Conservation (phyloP, 2,113 vertebrate genomes). For the Cheilinus undulatus region DNA sequence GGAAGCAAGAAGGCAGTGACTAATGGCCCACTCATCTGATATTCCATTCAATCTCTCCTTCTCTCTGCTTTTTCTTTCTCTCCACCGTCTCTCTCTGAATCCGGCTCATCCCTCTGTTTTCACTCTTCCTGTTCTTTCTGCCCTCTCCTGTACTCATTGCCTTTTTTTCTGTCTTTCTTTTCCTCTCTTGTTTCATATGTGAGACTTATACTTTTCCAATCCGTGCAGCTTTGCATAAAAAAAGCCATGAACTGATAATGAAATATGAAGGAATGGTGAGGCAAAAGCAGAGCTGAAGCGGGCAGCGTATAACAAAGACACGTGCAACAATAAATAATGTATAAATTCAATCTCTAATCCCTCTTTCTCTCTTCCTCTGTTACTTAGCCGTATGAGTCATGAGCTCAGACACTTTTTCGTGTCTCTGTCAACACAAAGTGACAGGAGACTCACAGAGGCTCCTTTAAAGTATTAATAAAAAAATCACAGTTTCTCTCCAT, state of each 20-base stretch:
- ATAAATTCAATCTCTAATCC: slow-evolving; percentile 47
- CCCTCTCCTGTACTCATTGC: slow-evolving; percentile 16
- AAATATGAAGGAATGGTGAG: slow-evolving; percentile 15
- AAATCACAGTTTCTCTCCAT: slow-evolving; percentile 34
- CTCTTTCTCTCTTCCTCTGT: slow-evolving; percentile 3
- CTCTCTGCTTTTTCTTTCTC: slow-evolving; percentile 1
- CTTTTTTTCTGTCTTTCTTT: slow-evolving; percentile 3
- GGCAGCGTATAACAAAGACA: slow-evolving; percentile 22
- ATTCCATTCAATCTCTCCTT: slow-evolving; percentile 62
- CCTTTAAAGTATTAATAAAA: slow-evolving; percentile 64
- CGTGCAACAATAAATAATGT: slow-evolving; percentile 41
- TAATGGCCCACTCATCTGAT: slow-evolving; percentile 74
- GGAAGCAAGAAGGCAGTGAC: slow-evolving; percentile 76
- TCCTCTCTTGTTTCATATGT: background rate
- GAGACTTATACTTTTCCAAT: slow-evolving; percentile 10
- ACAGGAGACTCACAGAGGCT: slow-evolving; percentile 45
- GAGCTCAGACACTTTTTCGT: slow-evolving; percentile 60
- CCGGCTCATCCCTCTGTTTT: slow-evolving; percentile 21
- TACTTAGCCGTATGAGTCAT: slow-evolving; percentile 51
- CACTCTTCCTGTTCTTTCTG: slow-evolving; percentile 44
- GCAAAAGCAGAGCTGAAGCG: slow-evolving; percentile 23
- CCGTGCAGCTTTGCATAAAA: slow-evolving; percentile 4
- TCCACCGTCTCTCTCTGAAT: slow-evolving; percentile 24
- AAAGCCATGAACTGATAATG: slow-evolving; percentile 1
- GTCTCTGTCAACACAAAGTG: slow-evolving; percentile 61